Conservation (phyloP, 2,888 invertebrate genomes). For the Dasysyrphus tricinctus region DNA sequence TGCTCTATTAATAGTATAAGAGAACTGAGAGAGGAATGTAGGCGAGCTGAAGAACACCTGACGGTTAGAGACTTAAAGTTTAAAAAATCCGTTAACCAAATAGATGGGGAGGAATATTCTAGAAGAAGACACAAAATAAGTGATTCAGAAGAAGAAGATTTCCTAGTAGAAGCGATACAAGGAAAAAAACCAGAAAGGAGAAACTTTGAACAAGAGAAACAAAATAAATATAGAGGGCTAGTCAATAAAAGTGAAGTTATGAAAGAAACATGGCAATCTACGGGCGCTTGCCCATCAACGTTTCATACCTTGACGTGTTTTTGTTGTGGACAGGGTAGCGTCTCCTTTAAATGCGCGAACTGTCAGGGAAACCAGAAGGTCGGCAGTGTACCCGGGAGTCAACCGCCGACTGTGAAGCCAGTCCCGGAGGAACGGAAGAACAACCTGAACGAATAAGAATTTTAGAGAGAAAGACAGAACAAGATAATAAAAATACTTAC, state of each 20-base stretch:
- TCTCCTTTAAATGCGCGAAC: neutral
- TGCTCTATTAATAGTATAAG: neutral
- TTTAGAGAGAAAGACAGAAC: neutral
- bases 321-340: neutral
- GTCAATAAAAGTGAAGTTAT: too few species aligned
- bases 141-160: neutral
- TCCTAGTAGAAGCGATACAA: neutral
- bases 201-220: neutral
- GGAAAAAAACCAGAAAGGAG: neutral
- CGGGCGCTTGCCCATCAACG: neutral
- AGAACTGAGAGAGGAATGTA: neutral
- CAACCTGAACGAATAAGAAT: neutral
- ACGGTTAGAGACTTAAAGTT: neutral
- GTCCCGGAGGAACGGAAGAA: neutral
- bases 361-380: conserved; percentile 17
- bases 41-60: neutral
- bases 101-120: neutral
- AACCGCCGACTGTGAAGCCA: neutral
- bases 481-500: neutral
- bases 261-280: too few species aligned
- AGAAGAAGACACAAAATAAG: neutral
- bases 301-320: conserved; percentile 23
- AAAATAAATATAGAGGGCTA: too few species aligned
- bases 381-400: conserved; percentile 13
- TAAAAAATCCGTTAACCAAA: neutral